Evolutionary conservation across 2,888 invertebrate species (phyloP).

Genomic region (Lasioglossum vierecki): DNA sequence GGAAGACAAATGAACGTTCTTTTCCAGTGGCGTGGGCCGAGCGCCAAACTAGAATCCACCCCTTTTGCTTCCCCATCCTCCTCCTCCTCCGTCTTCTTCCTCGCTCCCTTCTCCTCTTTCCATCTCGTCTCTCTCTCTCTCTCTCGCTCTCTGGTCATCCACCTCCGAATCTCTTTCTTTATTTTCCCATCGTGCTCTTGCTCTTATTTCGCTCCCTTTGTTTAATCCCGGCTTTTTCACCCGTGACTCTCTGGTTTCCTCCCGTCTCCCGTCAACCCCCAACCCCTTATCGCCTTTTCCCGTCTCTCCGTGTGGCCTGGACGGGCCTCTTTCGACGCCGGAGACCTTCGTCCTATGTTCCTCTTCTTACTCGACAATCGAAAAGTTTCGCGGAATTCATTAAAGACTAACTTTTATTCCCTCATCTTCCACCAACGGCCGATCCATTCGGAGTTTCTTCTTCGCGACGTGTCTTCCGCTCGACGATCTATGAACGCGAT

Average conservation of each 20-base stretch:
- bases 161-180: conserved; percentile 12
- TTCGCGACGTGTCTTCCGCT: too few species aligned
- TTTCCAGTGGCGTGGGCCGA: conserved; percentile 22
- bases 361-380: conserved; percentile 38
- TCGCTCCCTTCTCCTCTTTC: not conserved
- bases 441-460: too few species aligned
- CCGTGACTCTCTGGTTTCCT: conserved; percentile 1
- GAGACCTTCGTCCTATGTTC: not conserved
- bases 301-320: not conserved
- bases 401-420: conserved; percentile 31
- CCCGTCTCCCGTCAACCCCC: not conserved
- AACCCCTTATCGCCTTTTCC: not conserved
- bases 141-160: not conserved
- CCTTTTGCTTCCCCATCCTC: not conserved
- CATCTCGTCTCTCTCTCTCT: not conserved
- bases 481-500: too few species aligned
- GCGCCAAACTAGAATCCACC: conserved; percentile 39
- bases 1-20: conserved; percentile 55
- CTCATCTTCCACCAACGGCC: not conserved
- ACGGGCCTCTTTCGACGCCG: not conserved
- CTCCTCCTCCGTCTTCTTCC: not conserved
- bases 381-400: conserved; percentile 61
- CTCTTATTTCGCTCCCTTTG: conserved; percentile 22
- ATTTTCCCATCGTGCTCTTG: not conserved
- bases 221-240: conserved; percentile 35